These are phyloP conservation scores for Phocoena phocoena DNA, from an alignment of 2,113 vertebrate genomes.

Conservation along the genomic window DNA sequence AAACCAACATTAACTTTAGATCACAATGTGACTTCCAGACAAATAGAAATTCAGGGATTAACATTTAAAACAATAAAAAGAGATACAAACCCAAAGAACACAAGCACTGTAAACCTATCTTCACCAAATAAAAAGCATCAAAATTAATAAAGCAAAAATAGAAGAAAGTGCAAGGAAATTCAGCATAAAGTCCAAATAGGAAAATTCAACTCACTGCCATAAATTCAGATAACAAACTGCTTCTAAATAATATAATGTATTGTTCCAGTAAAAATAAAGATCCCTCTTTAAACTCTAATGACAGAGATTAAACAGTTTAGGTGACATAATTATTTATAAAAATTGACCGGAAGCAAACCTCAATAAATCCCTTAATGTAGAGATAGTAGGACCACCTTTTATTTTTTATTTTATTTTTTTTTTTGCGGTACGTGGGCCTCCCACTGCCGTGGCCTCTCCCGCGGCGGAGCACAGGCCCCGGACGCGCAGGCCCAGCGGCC, in stretches of 20 bases:
- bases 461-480: too few species aligned
- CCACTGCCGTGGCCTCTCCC: too few species aligned
- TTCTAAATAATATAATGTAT: not conserved
- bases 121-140: conserved; percentile 14
- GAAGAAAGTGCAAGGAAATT: conserved; percentile 6
- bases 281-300: not conserved
- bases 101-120: not conserved
- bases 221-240: conserved; percentile 1
- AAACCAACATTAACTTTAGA: not conserved
- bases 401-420: too few species aligned
- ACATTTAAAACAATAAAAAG: conserved; percentile 2
- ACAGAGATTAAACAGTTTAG: conserved; percentile 50
- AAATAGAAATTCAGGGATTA: not conserved
- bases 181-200: not conserved
- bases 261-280: not conserved
- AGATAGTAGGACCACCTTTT: not conserved
- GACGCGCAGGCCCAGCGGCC: too few species aligned
- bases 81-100: not conserved
- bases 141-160: conserved; percentile 23
- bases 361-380: conserved; percentile 5
- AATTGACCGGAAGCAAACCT: conserved; percentile 1
- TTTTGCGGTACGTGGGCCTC: too few species aligned
- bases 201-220: not conserved
- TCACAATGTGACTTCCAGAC: not conserved
- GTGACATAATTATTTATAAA: conserved; percentile 42